Percentiles rank a stretch among this genome's conserved stretches.
phyloP scores from a whole-genome alignment of 53 echinoderm and acorn worm genomes.

The Glandiceps talaboti region DNA sequence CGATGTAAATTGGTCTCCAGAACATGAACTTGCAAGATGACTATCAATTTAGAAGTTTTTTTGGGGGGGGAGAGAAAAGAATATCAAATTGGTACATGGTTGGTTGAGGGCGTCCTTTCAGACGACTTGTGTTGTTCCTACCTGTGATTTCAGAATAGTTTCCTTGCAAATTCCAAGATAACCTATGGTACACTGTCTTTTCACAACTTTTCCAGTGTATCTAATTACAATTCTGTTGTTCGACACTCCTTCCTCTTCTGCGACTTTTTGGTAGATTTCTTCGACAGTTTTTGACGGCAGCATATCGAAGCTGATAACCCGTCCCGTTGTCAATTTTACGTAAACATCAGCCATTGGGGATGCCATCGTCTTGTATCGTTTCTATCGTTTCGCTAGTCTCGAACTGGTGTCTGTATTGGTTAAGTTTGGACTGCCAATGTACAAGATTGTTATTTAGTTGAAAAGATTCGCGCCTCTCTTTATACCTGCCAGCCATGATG shows the following conservation, averaged over 20 bases:
- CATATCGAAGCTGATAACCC: conserved; percentile 28
- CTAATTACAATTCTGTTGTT: conserved; percentile 35
- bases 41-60: too few species aligned
- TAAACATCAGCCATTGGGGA: conserved; percentile 22
- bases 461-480: not conserved
- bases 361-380: not conserved
- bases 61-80: too few species aligned
- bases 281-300: conserved; percentile 18
- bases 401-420: too few species aligned
- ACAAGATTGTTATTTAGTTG: too few species aligned
- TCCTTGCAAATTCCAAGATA: conserved; percentile 45
- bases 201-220: conserved; percentile 58
- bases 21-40: too few species aligned
- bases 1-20: too few species aligned
- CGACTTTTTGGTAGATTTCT: conserved; percentile 34
- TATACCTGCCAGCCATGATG: not conserved
- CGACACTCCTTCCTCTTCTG: conserved; percentile 47
- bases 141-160: conserved; percentile 57
- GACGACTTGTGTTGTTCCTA: too few species aligned
- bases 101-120: not conserved
- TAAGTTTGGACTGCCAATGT: too few species aligned
- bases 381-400: too few species aligned
- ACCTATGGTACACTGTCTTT: conserved; percentile 29
- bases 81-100: too few species aligned
- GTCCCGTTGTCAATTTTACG: conserved; percentile 29